Base-by-base conservation (phyloP, 2,797 vertebrate species). In the Cossypha caffra region DNA sequence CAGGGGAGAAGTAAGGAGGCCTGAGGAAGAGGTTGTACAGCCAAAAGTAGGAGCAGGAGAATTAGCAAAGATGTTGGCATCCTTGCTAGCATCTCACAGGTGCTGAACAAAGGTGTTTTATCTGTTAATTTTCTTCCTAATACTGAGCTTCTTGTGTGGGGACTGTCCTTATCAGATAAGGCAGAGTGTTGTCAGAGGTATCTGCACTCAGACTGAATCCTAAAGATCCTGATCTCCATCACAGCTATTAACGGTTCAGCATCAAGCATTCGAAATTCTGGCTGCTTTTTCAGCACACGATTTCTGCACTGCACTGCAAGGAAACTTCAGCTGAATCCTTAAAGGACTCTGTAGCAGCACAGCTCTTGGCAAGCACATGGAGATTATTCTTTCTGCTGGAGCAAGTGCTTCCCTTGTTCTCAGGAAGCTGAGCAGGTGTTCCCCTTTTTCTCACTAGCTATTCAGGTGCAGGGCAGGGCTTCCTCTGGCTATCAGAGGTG, bases 241-340 rank as follows among this genome's bases (percentile, higher is more conserved):
- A 29, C 38, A 45, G 1, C 52, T 38, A 3, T 12, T 33, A 71
- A n/a, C 0, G 0, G 28, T 4, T 40, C 37, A 33, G 16, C 37
- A n/a, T 1, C 0, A 0, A 89, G 52, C 25, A 5, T 3, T 4
- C 3, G 16, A 35, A 76, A 18, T 23, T 33, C 54, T 6, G 35
- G 10, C 33, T 75, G 68, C 38, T 64, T 61, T 79, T 45, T 37
- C 61, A 23, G 1, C 6, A 29, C 45, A 14, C 11, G 10, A 48
- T 61, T 64, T 75, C 47, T 48, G 20, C 11, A 33, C 8, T 35
- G 18, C 5, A 2, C 29, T 72, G 59, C 93, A 50, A 66, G 21
- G 43, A 84, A n/a, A 51, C 47, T 33, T 24, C 62, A 55, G 50
- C 31, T 64, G 76, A 62, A 66, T 74, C 43, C 69, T 50, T 54